phyloP scores from a whole-genome alignment of 2,797 vertebrate genomes.

The Bufotes viridis region DNA sequence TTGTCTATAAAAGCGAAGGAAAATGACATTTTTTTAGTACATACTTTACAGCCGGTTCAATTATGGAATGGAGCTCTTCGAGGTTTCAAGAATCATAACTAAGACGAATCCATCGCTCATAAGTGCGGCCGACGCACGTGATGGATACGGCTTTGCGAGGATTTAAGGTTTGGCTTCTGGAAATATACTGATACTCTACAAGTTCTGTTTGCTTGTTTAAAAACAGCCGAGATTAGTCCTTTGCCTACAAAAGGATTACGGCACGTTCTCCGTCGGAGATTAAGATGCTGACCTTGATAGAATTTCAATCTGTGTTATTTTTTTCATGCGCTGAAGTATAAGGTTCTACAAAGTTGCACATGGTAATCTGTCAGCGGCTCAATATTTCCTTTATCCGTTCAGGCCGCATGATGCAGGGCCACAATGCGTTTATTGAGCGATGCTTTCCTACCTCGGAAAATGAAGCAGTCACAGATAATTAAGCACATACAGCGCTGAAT shows the following conservation, averaged over 20 bases:
- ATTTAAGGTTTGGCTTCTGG: constrained; percentile 39
- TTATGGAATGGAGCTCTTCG: not conserved
- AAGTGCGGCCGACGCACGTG: not conserved
- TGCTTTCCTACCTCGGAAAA: not conserved
- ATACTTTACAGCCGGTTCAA: not conserved
- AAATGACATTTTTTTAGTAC: not conserved
- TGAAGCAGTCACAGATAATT: constrained; percentile 32
- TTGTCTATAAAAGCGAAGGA: not conserved
- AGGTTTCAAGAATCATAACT: constrained; percentile 3
- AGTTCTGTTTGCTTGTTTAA: constrained; percentile 43
- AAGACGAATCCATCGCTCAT: not conserved
- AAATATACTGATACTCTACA: constrained; percentile 43
- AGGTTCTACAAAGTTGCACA: constrained; percentile 5
- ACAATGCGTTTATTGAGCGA: constrained; percentile 10
- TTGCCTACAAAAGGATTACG: constrained; percentile 50
- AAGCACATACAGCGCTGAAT: not conserved
- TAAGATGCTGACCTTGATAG: constrained; percentile 48
- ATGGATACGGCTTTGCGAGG: constrained; percentile 22
- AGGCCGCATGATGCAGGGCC: not conserved
- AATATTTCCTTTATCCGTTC: not conserved
- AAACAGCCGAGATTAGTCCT: constrained; percentile 47
- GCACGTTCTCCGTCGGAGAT: constrained; percentile 37
- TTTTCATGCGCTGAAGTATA: not conserved
- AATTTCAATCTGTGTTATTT: constrained; percentile 50
- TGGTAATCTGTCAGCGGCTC: constrained; percentile 13